Base-by-base conservation (phyloP, 2,113 vertebrate species). In the Oenanthe melanoleuca region DNA sequence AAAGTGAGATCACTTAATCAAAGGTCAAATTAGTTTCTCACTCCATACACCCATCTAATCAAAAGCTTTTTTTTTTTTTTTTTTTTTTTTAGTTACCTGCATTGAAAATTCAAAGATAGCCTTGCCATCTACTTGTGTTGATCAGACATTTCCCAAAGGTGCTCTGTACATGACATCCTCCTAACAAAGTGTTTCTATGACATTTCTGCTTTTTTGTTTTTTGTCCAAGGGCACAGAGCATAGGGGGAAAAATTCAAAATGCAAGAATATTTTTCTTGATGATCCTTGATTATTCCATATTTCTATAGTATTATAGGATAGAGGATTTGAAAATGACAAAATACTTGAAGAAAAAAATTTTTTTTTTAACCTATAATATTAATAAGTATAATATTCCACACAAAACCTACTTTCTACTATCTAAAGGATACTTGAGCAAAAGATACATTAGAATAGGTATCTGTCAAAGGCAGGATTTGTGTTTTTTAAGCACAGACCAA, bases 1-100 rank as follows among this genome's bases (percentile, higher is more conserved):
- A 95, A 97, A 96, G 60, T 80, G 55, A 84, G 77, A 94, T 86
- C 59, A 78, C 92, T 97, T 96, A 85, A 97, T 85, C 72, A 95
- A 93, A 96, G 92, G 81, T 96, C 80, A 96, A 97, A 97, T 96
- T 93, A 94, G 80, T 94, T 96, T 97, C 81, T 91, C 23, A 19
- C 26, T 93, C 72, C 60, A 44, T 71, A 86, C 70, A 96, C 70
- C 75, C 75, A 94, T 67, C 60, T 96, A 96, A 97, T 95, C 67
- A 92, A 94, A 94, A 75, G 11, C 9, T 52, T 8, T 50, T 14
- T 26, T 26, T 50, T 50, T 74, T 53, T 85, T 94, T 40, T 26
- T 26, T 26, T 50, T 50, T 74, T 34, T 34, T 29, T 40, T 20
- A 0, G 63, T 93, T 94, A 89, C 56, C 91, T 94, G 59, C 45